Percentiles rank a stretch among this genome's conserved stretches.
Conservation (phyloP, 37 sponge, comb jelly and placozoan genomes). For the Spongilla lacustris region DNA sequence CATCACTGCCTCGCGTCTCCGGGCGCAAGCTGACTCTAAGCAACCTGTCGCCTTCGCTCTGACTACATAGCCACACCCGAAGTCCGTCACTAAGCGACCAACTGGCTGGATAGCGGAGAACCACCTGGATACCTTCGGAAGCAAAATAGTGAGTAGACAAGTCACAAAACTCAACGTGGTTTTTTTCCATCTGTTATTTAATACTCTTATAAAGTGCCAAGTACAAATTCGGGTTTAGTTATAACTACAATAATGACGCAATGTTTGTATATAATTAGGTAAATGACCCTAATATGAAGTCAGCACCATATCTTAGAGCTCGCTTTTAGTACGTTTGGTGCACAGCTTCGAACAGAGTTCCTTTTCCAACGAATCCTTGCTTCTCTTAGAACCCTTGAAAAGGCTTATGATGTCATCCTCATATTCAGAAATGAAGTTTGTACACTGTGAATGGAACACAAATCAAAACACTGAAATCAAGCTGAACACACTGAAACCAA, state of each 20-base stretch:
- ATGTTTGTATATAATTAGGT: too few relatives aligned
- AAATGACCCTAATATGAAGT: too few relatives aligned
- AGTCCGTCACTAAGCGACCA: background rate
- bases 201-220: too few relatives aligned
- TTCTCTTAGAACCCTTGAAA: constrained; percentile 23
- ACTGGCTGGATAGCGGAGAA: constrained; percentile 9
- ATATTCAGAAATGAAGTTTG: constrained; percentile 49
- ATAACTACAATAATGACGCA: too few relatives aligned
- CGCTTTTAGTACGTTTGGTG: background rate
- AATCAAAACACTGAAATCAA: background rate
- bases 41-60: background rate
- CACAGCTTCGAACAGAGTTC: constrained; percentile 38
- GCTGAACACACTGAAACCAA: background rate
- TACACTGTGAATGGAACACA: constrained; percentile 47
- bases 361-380: constrained; percentile 28
- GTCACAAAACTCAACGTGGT: constrained; percentile 14
- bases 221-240: too few relatives aligned
- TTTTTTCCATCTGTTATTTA: background rate
- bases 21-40: background rate
- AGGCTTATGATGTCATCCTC: constrained; percentile 73
- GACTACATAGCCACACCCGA: background rate
- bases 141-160: constrained; percentile 11
- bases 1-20: background rate
- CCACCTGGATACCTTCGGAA: background rate
- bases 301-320: background rate